Evolutionary conservation across 2,888 invertebrate species (phyloP).

Genomic region (Cynaeus angustus): DNA sequence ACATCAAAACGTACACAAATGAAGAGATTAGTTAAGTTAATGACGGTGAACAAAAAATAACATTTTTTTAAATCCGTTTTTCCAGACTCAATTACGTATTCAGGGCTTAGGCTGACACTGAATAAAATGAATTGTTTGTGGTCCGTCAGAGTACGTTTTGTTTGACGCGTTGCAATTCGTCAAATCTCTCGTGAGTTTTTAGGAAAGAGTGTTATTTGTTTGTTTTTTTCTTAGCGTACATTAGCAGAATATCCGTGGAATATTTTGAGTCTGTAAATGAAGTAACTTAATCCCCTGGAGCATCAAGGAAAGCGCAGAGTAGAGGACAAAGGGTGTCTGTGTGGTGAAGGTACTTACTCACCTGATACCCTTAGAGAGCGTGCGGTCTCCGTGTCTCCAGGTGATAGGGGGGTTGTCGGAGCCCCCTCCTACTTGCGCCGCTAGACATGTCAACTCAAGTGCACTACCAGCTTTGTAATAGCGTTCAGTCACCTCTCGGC

Average conservation of each 20-base stretch:
- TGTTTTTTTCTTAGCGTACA: constrained; percentile 39
- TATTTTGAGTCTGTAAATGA: constrained; percentile 41
- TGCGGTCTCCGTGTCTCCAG: constrained; percentile 74
- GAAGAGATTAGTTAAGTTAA: constrained; percentile 22
- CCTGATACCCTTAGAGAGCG: constrained; percentile 74
- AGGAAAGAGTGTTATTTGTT: constrained; percentile 37
- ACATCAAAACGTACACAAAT: neutral
- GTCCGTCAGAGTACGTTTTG: constrained; percentile 18
- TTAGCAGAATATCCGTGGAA: constrained; percentile 32
- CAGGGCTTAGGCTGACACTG: constrained; percentile 21
- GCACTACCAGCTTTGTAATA: constrained; percentile 77
- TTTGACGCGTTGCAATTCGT: constrained; percentile 36
- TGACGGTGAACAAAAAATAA: constrained; percentile 5
- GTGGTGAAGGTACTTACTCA: constrained; percentile 63
- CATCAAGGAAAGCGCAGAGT: constrained; percentile 37
- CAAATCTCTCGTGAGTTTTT: constrained; percentile 35
- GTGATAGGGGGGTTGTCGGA: constrained; percentile 70
- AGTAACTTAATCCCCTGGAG: constrained; percentile 49
- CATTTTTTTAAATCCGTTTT: constrained; percentile 20
- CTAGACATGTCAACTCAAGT: constrained; percentile 74
- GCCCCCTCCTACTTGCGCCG: constrained; percentile 71
- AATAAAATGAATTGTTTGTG: constrained; percentile 36
- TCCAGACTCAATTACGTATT: constrained; percentile 17
- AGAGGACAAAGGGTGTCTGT: constrained; percentile 48
- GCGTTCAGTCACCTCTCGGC: constrained; percentile 74